Evolutionary conservation across 1,140 invertebrate genomes (phyloP), one percentile per base, ranked within the genome.

Genomic region (Pseudobourletiella spinata): DNA sequence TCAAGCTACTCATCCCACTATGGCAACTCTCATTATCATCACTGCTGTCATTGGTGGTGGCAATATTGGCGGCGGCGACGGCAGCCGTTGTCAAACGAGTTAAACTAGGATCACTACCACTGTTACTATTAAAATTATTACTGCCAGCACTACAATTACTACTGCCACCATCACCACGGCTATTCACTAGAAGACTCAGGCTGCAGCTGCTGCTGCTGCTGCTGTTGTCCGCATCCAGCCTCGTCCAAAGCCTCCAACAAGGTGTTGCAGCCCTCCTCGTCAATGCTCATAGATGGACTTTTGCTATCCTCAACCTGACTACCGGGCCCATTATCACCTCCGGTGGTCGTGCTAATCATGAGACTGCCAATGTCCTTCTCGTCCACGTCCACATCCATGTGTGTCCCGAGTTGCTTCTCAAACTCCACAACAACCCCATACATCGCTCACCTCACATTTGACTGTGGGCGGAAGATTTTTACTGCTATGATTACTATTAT

Each of bases 1-100:
- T 59, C 22, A 59, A 35, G 48, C 57, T 60, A 28, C 61, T 63
- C n/a, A 63, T 39, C 32, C 57, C 59, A 44, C 65, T 63, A 46
- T 59, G 29, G 42, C 59, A 55, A 56, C 55, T 61, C 35, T 63
- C 56, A 63, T 54, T 57, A 46, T 61, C 59, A 44, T 63, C 44
- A 15, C 56, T 52, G 24, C 54, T 29, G 20, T 39, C 30, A 32
- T 30, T 29, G 35, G 11, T 42, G 16, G n/a, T n/a, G n/a, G n/a
- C n/a, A n/a, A n/a, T n/a, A n/a, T n/a, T n/a, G n/a, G n/a, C n/a
- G n/a, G n/a, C n/a, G n/a, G n/a, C n/a, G n/a, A n/a, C n/a, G n/a
- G n/a, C n/a, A n/a, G n/a, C n/a, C n/a, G n/a, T n/a, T n/a, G 59
- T 44, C 20, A 61, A 56, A 22, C 56, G 51, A 29, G 24, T 57